Evolutionary conservation across 2,113 vertebrate species (phyloP).

Genomic region (Tyto alba): DNA sequence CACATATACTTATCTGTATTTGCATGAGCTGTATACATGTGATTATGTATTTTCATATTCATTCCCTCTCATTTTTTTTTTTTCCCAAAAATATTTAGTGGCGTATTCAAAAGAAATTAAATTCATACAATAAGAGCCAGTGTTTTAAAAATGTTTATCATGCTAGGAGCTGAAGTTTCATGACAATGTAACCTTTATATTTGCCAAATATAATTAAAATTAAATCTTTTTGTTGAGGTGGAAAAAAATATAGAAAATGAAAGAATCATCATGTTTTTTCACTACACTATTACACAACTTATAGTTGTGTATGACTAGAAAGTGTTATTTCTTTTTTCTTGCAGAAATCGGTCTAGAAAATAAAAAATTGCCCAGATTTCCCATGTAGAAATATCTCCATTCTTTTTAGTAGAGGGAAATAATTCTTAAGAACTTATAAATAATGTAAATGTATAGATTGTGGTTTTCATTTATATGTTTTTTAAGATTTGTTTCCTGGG

Average conservation of each 20-base stretch:
- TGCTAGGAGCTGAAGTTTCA: not conserved
- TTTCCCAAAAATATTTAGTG: not conserved
- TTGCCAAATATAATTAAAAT: not conserved
- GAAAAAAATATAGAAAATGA: not conserved
- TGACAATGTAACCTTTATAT: not conserved
- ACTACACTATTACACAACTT: not conserved
- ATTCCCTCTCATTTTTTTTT: not conserved
- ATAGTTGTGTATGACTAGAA: not conserved
- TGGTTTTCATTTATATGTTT: not conserved
- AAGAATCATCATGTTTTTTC: not conserved
- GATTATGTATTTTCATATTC: not conserved
- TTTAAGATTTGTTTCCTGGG: not conserved
- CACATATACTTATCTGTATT: not conserved
- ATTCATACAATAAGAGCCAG: fast-evolving
- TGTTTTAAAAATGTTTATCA: not conserved
- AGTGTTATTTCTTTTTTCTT: not conserved
- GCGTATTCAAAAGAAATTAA: fast-evolving
- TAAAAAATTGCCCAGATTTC: not conserved
- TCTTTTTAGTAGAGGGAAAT: not conserved
- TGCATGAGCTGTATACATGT: not conserved
- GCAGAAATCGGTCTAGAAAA: not conserved
- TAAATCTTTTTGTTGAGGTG: not conserved
- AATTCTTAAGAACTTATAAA: not conserved
- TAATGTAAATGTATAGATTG: not conserved
- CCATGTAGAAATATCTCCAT: not conserved